phyloP scores from a whole-genome alignment of 2,113 vertebrate genomes.

The Callipepla squamata region DNA sequence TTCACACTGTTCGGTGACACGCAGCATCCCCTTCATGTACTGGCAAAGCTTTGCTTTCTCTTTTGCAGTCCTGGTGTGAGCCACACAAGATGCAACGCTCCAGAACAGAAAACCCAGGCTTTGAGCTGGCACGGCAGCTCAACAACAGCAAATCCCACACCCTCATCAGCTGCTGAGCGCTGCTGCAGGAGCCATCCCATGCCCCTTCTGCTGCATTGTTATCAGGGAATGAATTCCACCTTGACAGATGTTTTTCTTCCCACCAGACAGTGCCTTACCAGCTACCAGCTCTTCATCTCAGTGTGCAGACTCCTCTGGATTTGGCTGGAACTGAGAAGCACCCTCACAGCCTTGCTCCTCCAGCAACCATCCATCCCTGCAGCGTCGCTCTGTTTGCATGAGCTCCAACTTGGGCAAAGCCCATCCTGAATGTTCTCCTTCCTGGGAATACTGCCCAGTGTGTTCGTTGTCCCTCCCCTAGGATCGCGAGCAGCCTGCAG shows the following conservation, averaged over 20 bases:
- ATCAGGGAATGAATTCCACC: neutral
- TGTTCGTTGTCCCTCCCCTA: neutral
- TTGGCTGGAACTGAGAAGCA: neutral
- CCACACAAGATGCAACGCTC: neutral
- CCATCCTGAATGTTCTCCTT: neutral
- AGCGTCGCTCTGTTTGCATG: rapidly evolving
- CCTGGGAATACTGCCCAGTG: neutral
- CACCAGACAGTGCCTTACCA: neutral
- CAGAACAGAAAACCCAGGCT: neutral
- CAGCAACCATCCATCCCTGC: neutral
- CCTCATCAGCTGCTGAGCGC: neutral
- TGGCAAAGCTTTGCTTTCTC: neutral
- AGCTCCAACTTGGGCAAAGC: neutral
- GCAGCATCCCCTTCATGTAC: neutral
- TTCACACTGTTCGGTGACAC: neutral
- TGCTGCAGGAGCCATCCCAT: neutral
- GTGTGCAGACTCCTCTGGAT: neutral
- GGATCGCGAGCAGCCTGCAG: neutral
- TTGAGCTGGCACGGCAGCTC: neutral
- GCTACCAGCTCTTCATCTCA: neutral
- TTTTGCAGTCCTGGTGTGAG: neutral
- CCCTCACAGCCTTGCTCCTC: neutral
- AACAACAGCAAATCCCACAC: neutral
- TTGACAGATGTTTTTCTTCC: neutral
- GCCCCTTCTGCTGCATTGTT: neutral